phyloP scores from a whole-genome alignment of 2,797 vertebrate genomes.

The Paramormyrops hopkinsi region DNA sequence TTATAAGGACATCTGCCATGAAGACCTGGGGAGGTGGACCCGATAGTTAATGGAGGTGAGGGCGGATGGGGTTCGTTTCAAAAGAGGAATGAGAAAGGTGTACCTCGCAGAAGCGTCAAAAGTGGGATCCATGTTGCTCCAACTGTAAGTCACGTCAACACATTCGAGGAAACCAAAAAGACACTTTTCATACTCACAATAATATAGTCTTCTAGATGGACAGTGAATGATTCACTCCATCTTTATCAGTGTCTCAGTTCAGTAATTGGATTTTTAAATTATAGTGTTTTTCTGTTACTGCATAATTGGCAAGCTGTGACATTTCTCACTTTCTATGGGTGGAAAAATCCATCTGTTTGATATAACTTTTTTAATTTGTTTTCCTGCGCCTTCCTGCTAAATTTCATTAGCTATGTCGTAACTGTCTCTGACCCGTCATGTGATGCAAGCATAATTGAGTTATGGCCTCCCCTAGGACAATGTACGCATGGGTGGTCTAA shows the following conservation, averaged over 20 bases:
- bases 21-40: constrained; percentile 39
- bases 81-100: constrained; percentile 51
- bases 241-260: background rate
- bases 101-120: constrained; percentile 84
- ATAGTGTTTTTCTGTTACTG: background rate
- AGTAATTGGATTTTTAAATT: background rate
- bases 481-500: constrained; percentile 10
- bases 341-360: background rate
- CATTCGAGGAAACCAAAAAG: constrained; percentile 47
- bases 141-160: constrained; percentile 79
- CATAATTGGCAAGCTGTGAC: background rate
- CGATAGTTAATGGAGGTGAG: constrained; percentile 22
- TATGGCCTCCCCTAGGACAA: constrained; percentile 28
- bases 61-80: constrained; percentile 43
- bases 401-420: background rate
- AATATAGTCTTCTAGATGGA: background rate
- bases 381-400: background rate
- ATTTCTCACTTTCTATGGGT: background rate
- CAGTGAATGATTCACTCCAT: background rate
- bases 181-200: constrained; percentile 8
- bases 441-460: constrained; percentile 31
- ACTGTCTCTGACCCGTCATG: background rate
- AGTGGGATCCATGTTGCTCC: constrained; percentile 75
- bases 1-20: constrained; percentile 14
- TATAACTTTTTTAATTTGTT: constrained; percentile 4